phyloP scores from a whole-genome alignment of 2,797 vertebrate genomes.

The Coreius guichenoti region DNA sequence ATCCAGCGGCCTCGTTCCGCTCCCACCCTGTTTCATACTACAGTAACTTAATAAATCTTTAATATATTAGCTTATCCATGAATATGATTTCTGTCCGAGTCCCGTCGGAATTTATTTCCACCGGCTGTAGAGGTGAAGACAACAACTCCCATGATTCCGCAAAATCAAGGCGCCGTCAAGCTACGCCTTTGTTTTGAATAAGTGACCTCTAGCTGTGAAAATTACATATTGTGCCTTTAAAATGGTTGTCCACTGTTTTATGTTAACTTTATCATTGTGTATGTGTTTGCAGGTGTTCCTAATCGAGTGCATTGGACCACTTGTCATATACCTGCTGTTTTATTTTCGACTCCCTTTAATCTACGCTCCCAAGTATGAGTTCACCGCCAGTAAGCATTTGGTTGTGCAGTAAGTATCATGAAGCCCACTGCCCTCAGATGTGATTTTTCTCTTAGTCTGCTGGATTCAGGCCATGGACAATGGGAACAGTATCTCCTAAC shows the following conservation, averaged over 20 bases:
- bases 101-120: too few species aligned
- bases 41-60: too few species aligned
- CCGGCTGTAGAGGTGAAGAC: too few species aligned
- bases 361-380: conserved; percentile 90
- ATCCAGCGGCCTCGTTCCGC: too few species aligned
- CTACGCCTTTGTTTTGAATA: too few species aligned
- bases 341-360: conserved; percentile 94
- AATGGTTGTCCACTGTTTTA: not conserved
- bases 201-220: too few species aligned
- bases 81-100: too few species aligned
- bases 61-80: too few species aligned
- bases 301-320: conserved; percentile 87
- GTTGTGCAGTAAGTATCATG: conserved; percentile 90
- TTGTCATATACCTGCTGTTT: conserved; percentile 92
- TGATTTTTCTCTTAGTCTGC: conserved; percentile 8
- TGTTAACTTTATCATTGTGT: not conserved
- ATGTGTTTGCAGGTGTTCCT: conserved; percentile 85
- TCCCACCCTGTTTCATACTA: too few species aligned
- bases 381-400: conserved; percentile 89
- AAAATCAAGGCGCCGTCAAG: too few species aligned
- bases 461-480: conserved; percentile 21
- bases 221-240: not conserved
- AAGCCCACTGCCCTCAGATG: not conserved
- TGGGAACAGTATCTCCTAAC: conserved; percentile 36
- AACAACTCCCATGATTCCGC: too few species aligned